Conservation (phyloP, 2,797 vertebrate species). For the Diglossa cyanea region DNA sequence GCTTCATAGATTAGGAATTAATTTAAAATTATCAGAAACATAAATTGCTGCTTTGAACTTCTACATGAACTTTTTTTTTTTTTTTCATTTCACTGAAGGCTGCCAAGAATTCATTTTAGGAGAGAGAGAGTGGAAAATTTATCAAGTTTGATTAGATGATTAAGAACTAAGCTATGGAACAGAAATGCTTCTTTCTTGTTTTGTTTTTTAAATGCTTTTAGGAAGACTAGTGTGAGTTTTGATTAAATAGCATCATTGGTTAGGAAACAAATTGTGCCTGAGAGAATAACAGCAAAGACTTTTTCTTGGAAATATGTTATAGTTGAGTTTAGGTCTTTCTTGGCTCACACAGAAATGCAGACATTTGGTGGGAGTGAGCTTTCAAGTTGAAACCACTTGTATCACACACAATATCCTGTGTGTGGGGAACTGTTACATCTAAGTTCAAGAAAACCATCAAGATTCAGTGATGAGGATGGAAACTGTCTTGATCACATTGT, state of each 20-base stretch:
- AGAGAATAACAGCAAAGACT: slow-evolving; percentile 56
- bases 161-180: slow-evolving; percentile 52
- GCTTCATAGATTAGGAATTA: slow-evolving; percentile 60
- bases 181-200: slow-evolving; percentile 55
- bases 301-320: slow-evolving; percentile 64
- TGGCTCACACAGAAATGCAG: slow-evolving; percentile 42
- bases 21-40: slow-evolving; percentile 65
- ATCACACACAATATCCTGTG: slow-evolving; percentile 54
- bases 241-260: slow-evolving; percentile 65
- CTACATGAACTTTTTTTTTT: slow-evolving; percentile 38
- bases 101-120: slow-evolving; percentile 68
- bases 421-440: slow-evolving; percentile 64
- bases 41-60: slow-evolving; percentile 66
- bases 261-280: slow-evolving; percentile 69
- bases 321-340: slow-evolving; percentile 65
- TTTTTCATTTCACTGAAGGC: slow-evolving; percentile 18
- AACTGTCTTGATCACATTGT: slow-evolving; percentile 65
- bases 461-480: slow-evolving; percentile 50
- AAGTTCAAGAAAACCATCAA: slow-evolving; percentile 68
- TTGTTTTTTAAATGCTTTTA: slow-evolving; percentile 69
- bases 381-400: slow-evolving; percentile 43
- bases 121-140: slow-evolving; percentile 51
- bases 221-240: slow-evolving; percentile 61
- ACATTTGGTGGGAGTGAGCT: slow-evolving; percentile 59
- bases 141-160: slow-evolving; percentile 64